Evolutionary conservation across 2,797 vertebrate species (phyloP), one percentile per base, ranked within the genome.

Genomic region (Hippoglossus hippoglossus): DNA sequence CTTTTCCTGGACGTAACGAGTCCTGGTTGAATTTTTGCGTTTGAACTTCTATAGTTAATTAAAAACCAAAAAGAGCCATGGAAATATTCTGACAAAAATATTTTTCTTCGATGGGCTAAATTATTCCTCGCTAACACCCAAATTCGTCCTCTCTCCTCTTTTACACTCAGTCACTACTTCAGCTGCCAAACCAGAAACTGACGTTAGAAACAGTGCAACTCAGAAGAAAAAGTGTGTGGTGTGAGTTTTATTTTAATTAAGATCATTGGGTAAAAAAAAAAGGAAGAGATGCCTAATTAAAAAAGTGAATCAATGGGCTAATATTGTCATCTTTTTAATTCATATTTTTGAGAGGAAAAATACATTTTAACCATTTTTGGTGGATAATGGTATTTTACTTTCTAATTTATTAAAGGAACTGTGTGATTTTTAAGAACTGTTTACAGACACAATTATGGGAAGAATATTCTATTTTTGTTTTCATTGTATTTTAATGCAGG

Each of bases 321-420:
- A 79, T 75, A 62, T 54, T 71, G 85, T 85, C 78, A 88, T 82
- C 56, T 90, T 89, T 89, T 31, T 88, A 89, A 36, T 84, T 64
- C 53, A 71, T 82, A 59, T 71, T 84, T 89, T 63, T 66, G 22
- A 75, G 69, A 71, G 57, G 46, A 62, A 75, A 76, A 73, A 71
- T 64, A 50, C 19, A 3, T 71, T 83, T 91, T 76, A 80, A 85
- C 53, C 15, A 52, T 87, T 86, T 88, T 63, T 80, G 83, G 60
- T 88, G 69, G 66, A 75, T 84, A 76, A 67, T 71, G 75, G 73
- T 90, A 88, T 93, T 93, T 91, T 88, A 91, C 82, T 84, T 91
- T 90, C 53, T 92, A 90, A 93, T 91, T 93, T 94, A 92, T 94
- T 90, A 54, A 84, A 72, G 70, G 31, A 81, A 60, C 69, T 80